Conservation (phyloP, 2,113 vertebrate genomes). For the Crotalus horridus region DNA sequence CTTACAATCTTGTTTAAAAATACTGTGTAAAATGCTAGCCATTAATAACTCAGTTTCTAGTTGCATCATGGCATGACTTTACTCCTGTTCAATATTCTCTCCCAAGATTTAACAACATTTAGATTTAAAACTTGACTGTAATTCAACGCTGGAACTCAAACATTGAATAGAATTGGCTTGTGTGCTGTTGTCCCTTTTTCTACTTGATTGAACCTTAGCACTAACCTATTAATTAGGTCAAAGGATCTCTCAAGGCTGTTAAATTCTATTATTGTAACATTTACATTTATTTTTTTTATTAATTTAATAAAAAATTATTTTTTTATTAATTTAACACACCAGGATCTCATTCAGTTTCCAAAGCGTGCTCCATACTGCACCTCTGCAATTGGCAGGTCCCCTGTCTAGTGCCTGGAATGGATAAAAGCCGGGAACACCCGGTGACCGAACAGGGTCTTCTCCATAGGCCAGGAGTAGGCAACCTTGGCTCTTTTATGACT, state of each 20-base stretch:
- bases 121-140: not conserved
- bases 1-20: not conserved
- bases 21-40: not conserved
- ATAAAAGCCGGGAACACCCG: not conserved
- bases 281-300: not conserved
- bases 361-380: not conserved
- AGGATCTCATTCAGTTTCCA: not conserved
- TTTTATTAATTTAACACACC: not conserved
- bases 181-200: not conserved
- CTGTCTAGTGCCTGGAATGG: not conserved
- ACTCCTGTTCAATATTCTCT: not conserved
- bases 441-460: not conserved
- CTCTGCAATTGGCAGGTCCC: not conserved
- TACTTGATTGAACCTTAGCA: not conserved
- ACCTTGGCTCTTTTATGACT: too few relatives aligned
- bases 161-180: not conserved
- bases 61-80: not conserved
- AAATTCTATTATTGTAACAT: constrained; percentile 3
- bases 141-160: not conserved
- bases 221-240: not conserved
- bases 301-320: too few relatives aligned
- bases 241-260: not conserved
- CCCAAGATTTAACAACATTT: not conserved
- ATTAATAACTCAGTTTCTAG: not conserved
- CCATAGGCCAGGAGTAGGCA: not conserved